Conservation (phyloP, 2,113 vertebrate genomes). For the Bambusicola thoracicus region DNA sequence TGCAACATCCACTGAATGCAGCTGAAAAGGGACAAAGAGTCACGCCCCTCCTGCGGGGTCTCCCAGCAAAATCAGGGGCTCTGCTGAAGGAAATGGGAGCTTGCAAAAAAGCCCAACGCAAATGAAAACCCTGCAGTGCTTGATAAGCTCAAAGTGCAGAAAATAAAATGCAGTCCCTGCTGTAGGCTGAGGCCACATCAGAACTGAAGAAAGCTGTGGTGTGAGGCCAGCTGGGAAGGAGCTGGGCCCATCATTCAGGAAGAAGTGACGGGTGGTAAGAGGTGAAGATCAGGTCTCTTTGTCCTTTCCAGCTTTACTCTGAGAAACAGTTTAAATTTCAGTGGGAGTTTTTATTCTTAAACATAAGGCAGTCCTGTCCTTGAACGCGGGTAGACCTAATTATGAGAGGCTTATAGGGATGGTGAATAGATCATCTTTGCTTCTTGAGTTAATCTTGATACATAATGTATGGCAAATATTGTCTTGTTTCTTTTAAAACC, state of each 20-base stretch:
- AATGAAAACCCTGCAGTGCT: background rate
- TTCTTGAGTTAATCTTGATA: constrained; percentile 68
- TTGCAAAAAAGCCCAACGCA: background rate
- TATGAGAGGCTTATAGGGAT: constrained; percentile 61
- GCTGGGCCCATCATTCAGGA: background rate
- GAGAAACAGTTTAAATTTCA: constrained; percentile 23
- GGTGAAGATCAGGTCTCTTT: background rate
- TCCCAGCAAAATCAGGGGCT: background rate
- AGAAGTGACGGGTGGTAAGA: background rate
- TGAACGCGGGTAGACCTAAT: constrained; percentile 63
- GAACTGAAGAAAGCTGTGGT: background rate
- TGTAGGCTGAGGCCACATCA: background rate
- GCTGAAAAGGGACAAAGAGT: background rate
- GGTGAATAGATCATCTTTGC: constrained; percentile 58
- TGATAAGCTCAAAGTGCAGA: background rate
- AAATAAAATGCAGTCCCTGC: background rate
- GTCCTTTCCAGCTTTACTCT: background rate
- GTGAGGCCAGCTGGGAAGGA: background rate
- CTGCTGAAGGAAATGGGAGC: background rate
- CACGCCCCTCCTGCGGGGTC: background rate
- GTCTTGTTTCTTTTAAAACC: constrained; percentile 68
- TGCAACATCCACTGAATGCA: background rate
- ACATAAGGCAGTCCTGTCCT: constrained; percentile 29
- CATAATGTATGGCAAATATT: constrained; percentile 67
- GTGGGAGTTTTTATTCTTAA: background rate